A percentile compares a stretch with the other conserved stretches of the same genome.
Conservation (phyloP, 2,113 vertebrate species). For the Eurystomus gularis region DNA sequence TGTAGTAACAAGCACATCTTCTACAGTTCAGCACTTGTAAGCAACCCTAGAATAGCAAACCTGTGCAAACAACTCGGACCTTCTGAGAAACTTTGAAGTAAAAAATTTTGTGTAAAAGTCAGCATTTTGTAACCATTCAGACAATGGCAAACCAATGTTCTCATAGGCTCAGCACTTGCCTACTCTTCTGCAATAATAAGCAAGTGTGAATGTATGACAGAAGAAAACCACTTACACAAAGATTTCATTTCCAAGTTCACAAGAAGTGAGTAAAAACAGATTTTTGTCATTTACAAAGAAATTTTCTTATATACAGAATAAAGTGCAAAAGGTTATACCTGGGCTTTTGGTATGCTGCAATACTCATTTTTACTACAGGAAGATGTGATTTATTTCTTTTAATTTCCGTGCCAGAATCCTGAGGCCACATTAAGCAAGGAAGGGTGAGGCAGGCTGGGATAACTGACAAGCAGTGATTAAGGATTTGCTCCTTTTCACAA, state of each 20-base stretch:
- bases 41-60: conserved; percentile 32
- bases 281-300: neutral
- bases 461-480: neutral
- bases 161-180: conserved; percentile 11
- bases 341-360: neutral
- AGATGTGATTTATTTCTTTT: neutral
- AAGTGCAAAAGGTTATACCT: neutral
- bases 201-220: neutral
- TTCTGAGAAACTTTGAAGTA: conserved; percentile 36
- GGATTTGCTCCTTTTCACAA: neutral
- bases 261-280: neutral
- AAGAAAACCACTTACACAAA: neutral
- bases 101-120: neutral
- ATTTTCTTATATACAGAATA: neutral
- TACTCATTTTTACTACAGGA: neutral
- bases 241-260: neutral
- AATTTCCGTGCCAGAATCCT: neutral
- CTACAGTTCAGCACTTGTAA: conserved; percentile 34
- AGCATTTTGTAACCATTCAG: neutral
- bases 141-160: neutral
- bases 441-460: neutral
- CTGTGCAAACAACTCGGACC: conserved; percentile 38
- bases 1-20: neutral
- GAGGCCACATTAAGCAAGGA: neutral
- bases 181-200: neutral